These are phyloP conservation scores for Corvus hawaiiensis DNA, from an alignment of 2,113 vertebrate genomes.

Conservation along the genomic window DNA sequence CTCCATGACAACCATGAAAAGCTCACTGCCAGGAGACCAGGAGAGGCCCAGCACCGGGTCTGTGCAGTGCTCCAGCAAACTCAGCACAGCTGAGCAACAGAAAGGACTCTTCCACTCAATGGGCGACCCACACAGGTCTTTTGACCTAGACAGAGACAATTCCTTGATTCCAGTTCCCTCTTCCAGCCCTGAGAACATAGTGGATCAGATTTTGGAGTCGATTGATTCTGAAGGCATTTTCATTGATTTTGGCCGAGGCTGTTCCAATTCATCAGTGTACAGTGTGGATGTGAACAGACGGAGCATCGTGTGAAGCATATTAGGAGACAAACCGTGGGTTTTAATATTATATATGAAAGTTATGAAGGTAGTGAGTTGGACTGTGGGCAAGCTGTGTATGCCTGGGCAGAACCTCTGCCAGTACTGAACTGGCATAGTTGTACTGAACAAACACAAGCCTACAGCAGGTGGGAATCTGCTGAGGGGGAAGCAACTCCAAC, in stretches of 20 bases:
- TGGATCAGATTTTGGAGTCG: conserved; percentile 81
- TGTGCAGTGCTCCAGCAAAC: conserved; percentile 23
- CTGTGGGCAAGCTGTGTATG: not conserved
- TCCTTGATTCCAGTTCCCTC: conserved; percentile 66
- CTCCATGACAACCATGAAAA: conserved; percentile 15
- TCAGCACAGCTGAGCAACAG: conserved; percentile 29
- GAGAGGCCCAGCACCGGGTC: not conserved
- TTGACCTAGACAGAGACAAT: conserved; percentile 68
- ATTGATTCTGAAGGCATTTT: conserved; percentile 88
- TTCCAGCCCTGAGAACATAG: conserved; percentile 82
- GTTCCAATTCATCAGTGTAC: conserved; percentile 61
- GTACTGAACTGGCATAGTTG: not conserved
- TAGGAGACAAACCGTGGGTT: not conserved
- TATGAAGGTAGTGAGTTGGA: not conserved
- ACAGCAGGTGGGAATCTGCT: not conserved
- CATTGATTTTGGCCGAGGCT: conserved; percentile 81
- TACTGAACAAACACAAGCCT: not conserved
- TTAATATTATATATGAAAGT: not conserved
- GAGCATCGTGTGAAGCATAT: conserved; percentile 71
- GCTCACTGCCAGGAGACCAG: not conserved
- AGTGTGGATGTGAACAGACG: conserved; percentile 73
- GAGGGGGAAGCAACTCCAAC: not conserved
- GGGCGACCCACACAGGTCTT: conserved; percentile 25
- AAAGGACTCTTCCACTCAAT: conserved; percentile 53
- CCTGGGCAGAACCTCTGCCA: not conserved